phyloP scores from a whole-genome alignment of 2,888 invertebrate genomes.

The Girardia tigrina region DNA sequence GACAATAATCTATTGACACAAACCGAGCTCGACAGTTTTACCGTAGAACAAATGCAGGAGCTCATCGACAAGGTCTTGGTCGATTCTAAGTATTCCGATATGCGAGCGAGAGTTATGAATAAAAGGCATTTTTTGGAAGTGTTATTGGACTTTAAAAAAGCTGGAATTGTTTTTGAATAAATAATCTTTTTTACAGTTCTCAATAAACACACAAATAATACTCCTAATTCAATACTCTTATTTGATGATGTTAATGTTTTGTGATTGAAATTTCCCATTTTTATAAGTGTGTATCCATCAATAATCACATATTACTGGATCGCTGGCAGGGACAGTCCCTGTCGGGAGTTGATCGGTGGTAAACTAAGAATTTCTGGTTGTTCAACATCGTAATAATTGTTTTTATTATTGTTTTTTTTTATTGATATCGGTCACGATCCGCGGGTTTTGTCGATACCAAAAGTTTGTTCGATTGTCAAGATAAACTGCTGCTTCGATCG shows the following conservation, averaged over 20 bases:
- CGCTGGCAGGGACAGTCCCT: too few species aligned
- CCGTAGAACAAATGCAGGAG: constrained; percentile 67
- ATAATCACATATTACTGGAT: too few species aligned
- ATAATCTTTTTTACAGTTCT: background rate
- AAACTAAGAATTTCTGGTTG: too few species aligned
- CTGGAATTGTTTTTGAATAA: constrained; percentile 36
- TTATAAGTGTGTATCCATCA: too few species aligned
- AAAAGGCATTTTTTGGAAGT: constrained; percentile 76
- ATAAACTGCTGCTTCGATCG: constrained; percentile 1
- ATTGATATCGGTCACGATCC: background rate
- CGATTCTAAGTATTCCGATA: constrained; percentile 60
- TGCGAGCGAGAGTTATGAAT: constrained; percentile 80
- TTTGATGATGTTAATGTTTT: too few species aligned
- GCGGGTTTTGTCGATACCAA: constrained; percentile 7
- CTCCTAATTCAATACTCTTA: too few species aligned
- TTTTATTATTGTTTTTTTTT: background rate
- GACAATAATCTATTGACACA: too few species aligned
- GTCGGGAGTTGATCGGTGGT: too few species aligned
- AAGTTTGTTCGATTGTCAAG: background rate
- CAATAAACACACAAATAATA: too few species aligned
- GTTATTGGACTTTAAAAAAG: constrained; percentile 35
- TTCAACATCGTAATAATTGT: too few species aligned
- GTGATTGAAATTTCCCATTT: too few species aligned
- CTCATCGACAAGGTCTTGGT: constrained; percentile 64
- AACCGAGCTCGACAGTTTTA: too few species aligned